A percentile compares a stretch with the other conserved stretches of the same genome.
Conservation (phyloP, 2,797 vertebrate species). For the Liasis olivaceus region DNA sequence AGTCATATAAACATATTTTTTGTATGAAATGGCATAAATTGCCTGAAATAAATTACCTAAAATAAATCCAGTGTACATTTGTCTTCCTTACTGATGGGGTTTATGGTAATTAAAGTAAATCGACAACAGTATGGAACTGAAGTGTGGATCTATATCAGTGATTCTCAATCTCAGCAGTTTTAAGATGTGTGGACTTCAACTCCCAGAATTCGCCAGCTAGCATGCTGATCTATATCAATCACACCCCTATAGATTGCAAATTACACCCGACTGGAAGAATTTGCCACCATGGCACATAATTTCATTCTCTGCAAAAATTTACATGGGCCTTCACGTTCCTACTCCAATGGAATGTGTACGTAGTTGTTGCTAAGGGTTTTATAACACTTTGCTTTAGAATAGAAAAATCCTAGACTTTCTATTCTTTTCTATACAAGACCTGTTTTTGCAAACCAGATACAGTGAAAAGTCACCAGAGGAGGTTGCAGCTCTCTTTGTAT, state of each 20-base stretch:
- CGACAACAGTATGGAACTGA: not conserved
- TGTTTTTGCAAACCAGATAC: not conserved
- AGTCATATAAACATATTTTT: not conserved
- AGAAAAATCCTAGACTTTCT: not conserved
- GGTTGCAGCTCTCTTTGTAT: not conserved
- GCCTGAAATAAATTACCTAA: not conserved
- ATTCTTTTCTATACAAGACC: not conserved
- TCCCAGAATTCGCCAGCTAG: not conserved
- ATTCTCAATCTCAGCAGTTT: not conserved
- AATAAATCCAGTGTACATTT: not conserved
- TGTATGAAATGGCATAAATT: not conserved
- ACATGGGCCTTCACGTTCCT: not conserved
- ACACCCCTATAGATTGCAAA: not conserved
- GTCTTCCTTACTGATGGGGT: not conserved
- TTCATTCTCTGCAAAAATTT: not conserved
- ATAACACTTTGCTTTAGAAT: not conserved
- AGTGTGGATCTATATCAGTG: not conserved
- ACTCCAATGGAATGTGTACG: not conserved
- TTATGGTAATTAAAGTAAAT: not conserved
- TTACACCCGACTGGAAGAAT: not conserved
- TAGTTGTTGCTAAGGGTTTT: not conserved
- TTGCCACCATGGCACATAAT: not conserved
- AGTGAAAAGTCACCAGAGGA: not conserved
- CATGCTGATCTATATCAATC: not conserved
- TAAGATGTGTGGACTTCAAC: not conserved